Percentiles rank a stretch among this genome's conserved stretches.
phyloP scores from a whole-genome alignment of 2,797 vertebrate species.

The Lindbergichthys nudifrons region DNA sequence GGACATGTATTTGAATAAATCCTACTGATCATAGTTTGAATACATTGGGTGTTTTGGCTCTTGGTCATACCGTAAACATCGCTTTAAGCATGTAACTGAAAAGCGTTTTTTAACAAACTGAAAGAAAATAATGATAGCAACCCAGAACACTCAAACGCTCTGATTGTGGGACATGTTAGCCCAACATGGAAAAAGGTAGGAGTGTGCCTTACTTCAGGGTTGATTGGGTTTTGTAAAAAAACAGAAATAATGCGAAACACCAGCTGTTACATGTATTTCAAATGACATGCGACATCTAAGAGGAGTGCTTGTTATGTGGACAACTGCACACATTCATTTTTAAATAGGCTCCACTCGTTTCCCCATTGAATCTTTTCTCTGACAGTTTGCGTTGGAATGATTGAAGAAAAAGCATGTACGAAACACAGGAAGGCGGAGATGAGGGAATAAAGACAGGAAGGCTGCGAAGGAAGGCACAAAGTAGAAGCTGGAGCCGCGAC shows the following conservation, averaged over 20 bases:
- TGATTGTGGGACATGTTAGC: conserved; percentile 1
- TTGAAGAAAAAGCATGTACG: conserved; percentile 29
- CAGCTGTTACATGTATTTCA: conserved; percentile 32
- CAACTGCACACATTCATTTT: conserved; percentile 57
- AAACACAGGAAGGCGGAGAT: conserved; percentile 37
- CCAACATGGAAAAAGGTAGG: not conserved
- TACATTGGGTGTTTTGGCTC: not conserved
- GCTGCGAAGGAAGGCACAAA: conserved; percentile 73
- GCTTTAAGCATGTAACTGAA: conserved; percentile 3
- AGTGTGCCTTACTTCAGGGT: not conserved
- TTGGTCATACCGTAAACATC: conserved; percentile 11
- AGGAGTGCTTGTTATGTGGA: conserved; percentile 22
- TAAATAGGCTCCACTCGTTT: conserved; percentile 56
- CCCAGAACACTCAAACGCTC: too few species aligned
- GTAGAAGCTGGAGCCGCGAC: conserved; percentile 60
- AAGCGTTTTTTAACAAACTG: not conserved
- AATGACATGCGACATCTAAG: conserved; percentile 29
- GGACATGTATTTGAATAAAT: not conserved
- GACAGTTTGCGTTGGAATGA: conserved; percentile 43
- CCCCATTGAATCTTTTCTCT: conserved; percentile 28
- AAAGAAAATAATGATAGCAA: not conserved
- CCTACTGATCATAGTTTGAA: not conserved
- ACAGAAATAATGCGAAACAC: conserved; percentile 1
- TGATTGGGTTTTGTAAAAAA: not conserved
- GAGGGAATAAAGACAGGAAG: conserved; percentile 54